Base-by-base conservation (phyloP, 1,140 invertebrate species). In the Sitobion miscanthi region DNA sequence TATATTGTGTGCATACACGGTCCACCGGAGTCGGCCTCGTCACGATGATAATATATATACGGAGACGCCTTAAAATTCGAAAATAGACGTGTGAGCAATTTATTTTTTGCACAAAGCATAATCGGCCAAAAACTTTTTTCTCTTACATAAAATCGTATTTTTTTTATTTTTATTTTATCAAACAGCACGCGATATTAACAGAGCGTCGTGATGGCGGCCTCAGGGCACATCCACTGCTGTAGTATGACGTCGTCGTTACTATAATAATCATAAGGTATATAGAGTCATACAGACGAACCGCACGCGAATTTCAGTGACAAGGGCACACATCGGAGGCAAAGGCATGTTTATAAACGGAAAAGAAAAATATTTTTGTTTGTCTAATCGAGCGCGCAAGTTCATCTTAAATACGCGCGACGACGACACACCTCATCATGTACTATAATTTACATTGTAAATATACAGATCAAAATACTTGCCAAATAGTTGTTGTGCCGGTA, bases 61-160 rank as follows among this genome's bases (percentile, higher is more conserved):
- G 49, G 49, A 52, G 49, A 52, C 49, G 17, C 49, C 1, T 52
- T 52, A 52, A 42, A 52, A 52, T 52, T 69, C 62, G 62, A 77
- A 77, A 77, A 77, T 77, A 77, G 62, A 77, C 30, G 62, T 77
- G 30, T 4, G 14, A n/a, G 62, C 62, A 77, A 77, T 77, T 77
- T 77, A 77, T n/a, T 77, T 77, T 77, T 77, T 77, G 62, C 62
- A 77, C 14, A 77, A 77, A 77, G 62, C 62, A 3, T n/a, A 77
- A 77, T 77, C 62, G 62, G 30, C 62, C 62, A 77, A 77, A 77
- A 77, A 77, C n/a, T 77, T 77, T 77, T 77, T 77, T n/a, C 62
- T n/a, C 62, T n/a, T 20, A n/a, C n/a, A 77, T 69, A 69, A 69
- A 69, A 21, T n/a, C 62, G 4, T 77, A 77, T 17, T 54, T 54